Conservation (phyloP, 2,888 invertebrate species). For the Lochmaea capreae region DNA sequence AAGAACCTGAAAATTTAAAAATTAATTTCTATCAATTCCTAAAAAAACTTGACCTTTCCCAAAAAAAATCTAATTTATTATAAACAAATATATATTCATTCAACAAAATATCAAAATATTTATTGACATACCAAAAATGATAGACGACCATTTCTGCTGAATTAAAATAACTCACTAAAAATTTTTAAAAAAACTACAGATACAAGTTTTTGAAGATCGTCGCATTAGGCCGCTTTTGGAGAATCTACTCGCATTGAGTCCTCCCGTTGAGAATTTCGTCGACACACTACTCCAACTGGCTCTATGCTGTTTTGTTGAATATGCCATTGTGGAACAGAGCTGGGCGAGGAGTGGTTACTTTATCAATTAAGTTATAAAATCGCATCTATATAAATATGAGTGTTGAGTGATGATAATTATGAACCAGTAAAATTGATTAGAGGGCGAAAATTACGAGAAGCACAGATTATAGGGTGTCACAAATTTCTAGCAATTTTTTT, state of each 20-base stretch:
- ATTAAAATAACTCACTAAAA: slow-evolving; percentile 10
- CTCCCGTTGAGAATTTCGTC: neutral
- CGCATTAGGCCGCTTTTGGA: slow-evolving; percentile 11
- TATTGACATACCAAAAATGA: slow-evolving; percentile 18
- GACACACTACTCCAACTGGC: slow-evolving; percentile 16
- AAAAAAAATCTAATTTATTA: no score
- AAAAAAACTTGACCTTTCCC: no score
- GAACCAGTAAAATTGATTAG: neutral
- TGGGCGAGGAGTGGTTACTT: slow-evolving; percentile 2
- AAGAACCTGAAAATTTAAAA: no score
- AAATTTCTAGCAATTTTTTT: no score
- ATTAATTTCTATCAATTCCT: no score
- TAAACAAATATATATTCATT: neutral
- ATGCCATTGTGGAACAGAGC: slow-evolving; percentile 10
- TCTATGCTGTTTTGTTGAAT: slow-evolving; percentile 18
- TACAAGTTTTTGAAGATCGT: slow-evolving; percentile 8
- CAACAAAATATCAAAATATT: neutral
- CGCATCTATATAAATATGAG: neutral
- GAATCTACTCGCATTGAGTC: slow-evolving; percentile 8
- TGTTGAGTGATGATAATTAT: neutral
- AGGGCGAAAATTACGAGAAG: no score
- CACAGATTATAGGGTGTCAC: no score
- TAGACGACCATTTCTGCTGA: slow-evolving; percentile 14
- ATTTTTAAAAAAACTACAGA: neutral
- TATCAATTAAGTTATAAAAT: neutral